phyloP scores from a whole-genome alignment of 2,797 vertebrate species.

The Mus caroli region DNA sequence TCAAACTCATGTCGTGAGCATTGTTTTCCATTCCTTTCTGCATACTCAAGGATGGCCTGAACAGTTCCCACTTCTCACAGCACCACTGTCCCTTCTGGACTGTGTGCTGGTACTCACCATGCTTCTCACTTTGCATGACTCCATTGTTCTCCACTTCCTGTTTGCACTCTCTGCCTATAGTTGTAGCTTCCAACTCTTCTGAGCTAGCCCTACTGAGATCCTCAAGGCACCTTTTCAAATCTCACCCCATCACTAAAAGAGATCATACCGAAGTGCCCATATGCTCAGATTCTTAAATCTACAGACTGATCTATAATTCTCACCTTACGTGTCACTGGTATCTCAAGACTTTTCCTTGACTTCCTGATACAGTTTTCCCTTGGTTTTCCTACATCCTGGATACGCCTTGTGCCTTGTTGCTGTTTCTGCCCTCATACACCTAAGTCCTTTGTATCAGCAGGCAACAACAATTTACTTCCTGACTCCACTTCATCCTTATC shows the following conservation, averaged over 20 bases:
- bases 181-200: background rate
- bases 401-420: background rate
- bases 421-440: background rate
- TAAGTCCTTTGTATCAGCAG: background rate
- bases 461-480: background rate
- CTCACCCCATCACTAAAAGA: background rate
- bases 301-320: background rate
- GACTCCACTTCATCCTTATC: background rate
- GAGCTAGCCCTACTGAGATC: background rate
- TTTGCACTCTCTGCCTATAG: background rate
- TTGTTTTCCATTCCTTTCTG: background rate
- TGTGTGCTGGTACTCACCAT: too few relatives aligned
- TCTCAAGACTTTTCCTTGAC: background rate
- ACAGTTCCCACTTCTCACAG: background rate
- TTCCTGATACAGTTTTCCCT: background rate
- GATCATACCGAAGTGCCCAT: background rate
- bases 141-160: background rate
- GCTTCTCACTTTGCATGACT: background rate
- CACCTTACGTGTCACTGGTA: too few relatives aligned
- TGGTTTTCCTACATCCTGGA: background rate
- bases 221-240: background rate
- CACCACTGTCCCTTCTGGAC: rapidly evolving
- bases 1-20: background rate
- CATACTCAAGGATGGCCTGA: too few relatives aligned
- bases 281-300: background rate